Evolutionary conservation across 2,113 vertebrate genomes (phyloP).

Genomic region (Stercorarius parasiticus): DNA sequence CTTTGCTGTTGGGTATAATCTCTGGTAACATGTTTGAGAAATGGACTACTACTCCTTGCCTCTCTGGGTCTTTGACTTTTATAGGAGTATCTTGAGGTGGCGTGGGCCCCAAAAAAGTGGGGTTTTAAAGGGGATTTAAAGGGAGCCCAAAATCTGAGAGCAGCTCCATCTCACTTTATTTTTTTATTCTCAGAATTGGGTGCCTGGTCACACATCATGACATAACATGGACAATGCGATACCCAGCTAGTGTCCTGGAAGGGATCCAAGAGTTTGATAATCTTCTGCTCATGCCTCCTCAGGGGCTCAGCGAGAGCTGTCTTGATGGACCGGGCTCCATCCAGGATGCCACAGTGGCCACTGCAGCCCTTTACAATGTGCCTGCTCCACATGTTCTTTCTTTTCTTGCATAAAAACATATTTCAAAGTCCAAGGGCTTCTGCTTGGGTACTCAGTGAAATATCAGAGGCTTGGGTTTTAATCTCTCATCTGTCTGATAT

Average conservation of each 20-base stretch:
- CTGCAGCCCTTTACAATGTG: neutral
- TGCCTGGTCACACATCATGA: neutral
- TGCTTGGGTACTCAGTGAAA: neutral
- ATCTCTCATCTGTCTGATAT: neutral
- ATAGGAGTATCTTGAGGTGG: neutral
- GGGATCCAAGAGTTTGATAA: neutral
- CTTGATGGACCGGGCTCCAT: neutral
- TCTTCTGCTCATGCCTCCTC: neutral
- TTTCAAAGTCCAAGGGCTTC: neutral
- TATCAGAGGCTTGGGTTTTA: neutral
- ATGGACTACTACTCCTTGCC: neutral
- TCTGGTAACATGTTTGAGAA: neutral
- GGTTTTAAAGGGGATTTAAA: neutral
- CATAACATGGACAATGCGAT: neutral
- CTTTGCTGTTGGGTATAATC: neutral
- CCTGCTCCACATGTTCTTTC: neutral
- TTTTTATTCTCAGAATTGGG: neutral
- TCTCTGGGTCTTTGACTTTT: neutral
- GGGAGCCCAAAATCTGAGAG: neutral
- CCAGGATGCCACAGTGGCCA: neutral
- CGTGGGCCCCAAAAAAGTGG: neutral
- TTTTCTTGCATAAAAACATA: neutral
- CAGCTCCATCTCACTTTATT: neutral
- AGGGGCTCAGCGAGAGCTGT: neutral
- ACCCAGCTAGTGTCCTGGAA: neutral